phyloP scores from a whole-genome alignment of 1,140 invertebrate genomes.

The Papilio glaucus region DNA sequence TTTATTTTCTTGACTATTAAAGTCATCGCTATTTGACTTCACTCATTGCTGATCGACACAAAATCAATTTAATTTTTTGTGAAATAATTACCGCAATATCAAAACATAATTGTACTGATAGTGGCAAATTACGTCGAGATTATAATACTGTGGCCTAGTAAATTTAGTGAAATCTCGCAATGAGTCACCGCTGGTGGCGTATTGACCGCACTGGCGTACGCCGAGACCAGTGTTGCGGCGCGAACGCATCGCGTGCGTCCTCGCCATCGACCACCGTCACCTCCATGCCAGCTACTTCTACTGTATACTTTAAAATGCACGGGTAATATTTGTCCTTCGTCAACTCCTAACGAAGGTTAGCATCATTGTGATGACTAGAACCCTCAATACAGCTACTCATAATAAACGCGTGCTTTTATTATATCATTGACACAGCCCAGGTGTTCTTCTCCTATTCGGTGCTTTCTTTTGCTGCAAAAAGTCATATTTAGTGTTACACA shows the following conservation, averaged over 20 bases:
- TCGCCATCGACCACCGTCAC: slow-evolving; percentile 41
- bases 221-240: slow-evolving; percentile 44
- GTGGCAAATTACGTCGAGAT: slow-evolving; percentile 2
- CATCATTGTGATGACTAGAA: background rate
- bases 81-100: slow-evolving; percentile 12
- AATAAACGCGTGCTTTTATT: background rate
- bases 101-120: background rate
- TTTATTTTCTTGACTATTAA: background rate
- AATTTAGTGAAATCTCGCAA: slow-evolving; percentile 24
- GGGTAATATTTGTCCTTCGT: background rate
- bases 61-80: slow-evolving; percentile 1
- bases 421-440: background rate
- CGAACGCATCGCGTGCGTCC: slow-evolving; percentile 36
- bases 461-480: background rate
- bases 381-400: background rate
- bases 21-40: background rate
- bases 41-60: background rate
- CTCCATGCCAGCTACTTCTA: slow-evolving; percentile 37
- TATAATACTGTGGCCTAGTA: slow-evolving; percentile 18
- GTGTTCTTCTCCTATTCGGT: background rate
- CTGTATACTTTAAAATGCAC: background rate
- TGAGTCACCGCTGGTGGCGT: slow-evolving; percentile 23
- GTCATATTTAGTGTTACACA: background rate
- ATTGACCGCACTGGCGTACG: slow-evolving; percentile 1
- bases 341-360: background rate